Evolutionary conservation across 23 tunicate genomes (phyloP).

Genomic region (Ascidia mentula): DNA sequence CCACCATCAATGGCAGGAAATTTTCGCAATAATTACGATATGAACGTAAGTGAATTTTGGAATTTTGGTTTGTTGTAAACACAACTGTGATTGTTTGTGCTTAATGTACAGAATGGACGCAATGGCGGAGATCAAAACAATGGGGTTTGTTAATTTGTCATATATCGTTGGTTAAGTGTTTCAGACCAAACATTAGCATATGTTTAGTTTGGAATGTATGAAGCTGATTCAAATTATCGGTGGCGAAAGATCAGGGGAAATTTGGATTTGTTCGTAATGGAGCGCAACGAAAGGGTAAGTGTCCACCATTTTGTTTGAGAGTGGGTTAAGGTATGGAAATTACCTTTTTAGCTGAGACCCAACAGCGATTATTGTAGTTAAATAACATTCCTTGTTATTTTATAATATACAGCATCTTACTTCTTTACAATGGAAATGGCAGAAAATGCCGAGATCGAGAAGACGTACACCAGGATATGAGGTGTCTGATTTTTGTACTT

Average conservation of each 20-base stretch:
- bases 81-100: background rate
- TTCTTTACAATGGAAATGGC: slow-evolving; percentile 90
- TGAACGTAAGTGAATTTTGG: background rate
- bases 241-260: slow-evolving; percentile 87
- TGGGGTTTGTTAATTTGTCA: background rate
- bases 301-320: background rate
- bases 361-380: background rate
- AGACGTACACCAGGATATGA: slow-evolving; percentile 69
- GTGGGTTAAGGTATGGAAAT: background rate
- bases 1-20: slow-evolving; percentile 8
- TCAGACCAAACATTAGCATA: slow-evolving; percentile 11
- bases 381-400: background rate
- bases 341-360: background rate
- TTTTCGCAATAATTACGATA: background rate
- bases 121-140: background rate
- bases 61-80: no score
- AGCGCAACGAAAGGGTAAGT: slow-evolving; percentile 77
- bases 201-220: slow-evolving; percentile 72
- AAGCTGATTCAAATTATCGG: slow-evolving; percentile 68
- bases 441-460: slow-evolving; percentile 70
- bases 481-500: no score
- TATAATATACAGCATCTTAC: slow-evolving; percentile 55
- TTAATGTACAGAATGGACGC: background rate
- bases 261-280: slow-evolving; percentile 85
- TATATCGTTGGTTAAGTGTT: background rate